Evolutionary conservation across 2,888 invertebrate genomes (phyloP), one percentile per base, ranked within the genome.

Genomic region (Tholera decimalis): DNA sequence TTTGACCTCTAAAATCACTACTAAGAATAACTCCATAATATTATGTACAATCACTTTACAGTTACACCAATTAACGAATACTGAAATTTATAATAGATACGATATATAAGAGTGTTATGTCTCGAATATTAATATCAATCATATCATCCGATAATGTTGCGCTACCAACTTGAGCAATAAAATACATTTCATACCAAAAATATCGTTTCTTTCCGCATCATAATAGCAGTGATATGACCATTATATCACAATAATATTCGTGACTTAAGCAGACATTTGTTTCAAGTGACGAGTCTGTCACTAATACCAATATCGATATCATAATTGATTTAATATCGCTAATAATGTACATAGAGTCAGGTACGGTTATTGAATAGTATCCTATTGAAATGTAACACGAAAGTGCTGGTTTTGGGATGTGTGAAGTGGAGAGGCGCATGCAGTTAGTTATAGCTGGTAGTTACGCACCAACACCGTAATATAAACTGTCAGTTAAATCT

Each of bases 201-300:
- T 93, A 93, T 93, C 85, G 82, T 84, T 89, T 89, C 86, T 91
- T 83, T 89, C 83, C 83, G 85, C 86, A 88, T 87, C 84, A 86
- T 86, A 85, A 77, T 91, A 93, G 92, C 93, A 88, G 92, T 92
- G 94, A 94, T 94, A 94, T 94, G 94, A 89, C 87, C 83, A 83
- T 83, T 86, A 88, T 89, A 94, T 94, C 92, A 94, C 93, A 91
- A 88, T 88, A 84, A 84, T 79, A 79, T 78, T 83, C 80, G 83
- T 84, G 83, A 85, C 79, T 77, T 63, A 82, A 79, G 78, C 80
- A 74, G 64, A 62, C 61, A 62, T 77, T 72, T 55, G 47, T 68
- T 61, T 64, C 43, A 68, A 62, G 70, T 68, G 56, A 70, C 15
- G 24, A 66, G 11, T 47, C 53, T 62, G 53, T 68, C 62, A 28